These are phyloP conservation scores for Mus minutoides DNA, from an alignment of 2,797 vertebrate species.

Conservation along the genomic window DNA sequence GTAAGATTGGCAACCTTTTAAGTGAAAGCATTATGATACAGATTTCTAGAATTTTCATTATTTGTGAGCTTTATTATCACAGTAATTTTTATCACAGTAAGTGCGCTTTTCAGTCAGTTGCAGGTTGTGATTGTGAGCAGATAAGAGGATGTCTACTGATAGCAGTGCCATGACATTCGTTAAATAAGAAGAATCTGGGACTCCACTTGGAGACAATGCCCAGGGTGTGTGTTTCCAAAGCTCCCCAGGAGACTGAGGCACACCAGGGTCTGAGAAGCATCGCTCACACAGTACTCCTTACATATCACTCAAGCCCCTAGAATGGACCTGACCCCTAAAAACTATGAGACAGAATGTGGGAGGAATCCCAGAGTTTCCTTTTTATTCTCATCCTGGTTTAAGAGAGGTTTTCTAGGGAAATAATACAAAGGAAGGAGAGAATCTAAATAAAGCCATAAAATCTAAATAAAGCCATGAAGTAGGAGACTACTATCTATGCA, in stretches of 20 bases:
- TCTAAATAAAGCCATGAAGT: background rate
- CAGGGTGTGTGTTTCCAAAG: background rate
- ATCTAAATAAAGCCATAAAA: constrained; percentile 30
- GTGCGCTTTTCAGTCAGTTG: background rate
- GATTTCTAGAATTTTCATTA: background rate
- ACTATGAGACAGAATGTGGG: background rate
- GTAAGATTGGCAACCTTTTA: constrained; percentile 13
- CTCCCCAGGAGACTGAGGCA: background rate
- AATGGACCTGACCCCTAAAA: background rate
- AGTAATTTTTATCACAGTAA: background rate
- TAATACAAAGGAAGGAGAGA: constrained; percentile 36
- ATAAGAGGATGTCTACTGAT: background rate
- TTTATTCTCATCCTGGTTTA: background rate
- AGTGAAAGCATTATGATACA: background rate
- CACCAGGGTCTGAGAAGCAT: background rate
- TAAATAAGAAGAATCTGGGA: background rate
- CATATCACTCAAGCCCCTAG: background rate
- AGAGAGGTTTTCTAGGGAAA: constrained; percentile 34
- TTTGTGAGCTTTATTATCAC: background rate
- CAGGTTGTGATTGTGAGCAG: background rate
- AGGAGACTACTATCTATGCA: background rate
- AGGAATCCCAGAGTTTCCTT: background rate
- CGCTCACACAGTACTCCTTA: background rate
- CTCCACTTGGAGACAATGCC: no score
- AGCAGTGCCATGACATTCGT: background rate